Base-by-base conservation (phyloP, 2,113 vertebrate genomes). In the Chionodraco myersi region DNA sequence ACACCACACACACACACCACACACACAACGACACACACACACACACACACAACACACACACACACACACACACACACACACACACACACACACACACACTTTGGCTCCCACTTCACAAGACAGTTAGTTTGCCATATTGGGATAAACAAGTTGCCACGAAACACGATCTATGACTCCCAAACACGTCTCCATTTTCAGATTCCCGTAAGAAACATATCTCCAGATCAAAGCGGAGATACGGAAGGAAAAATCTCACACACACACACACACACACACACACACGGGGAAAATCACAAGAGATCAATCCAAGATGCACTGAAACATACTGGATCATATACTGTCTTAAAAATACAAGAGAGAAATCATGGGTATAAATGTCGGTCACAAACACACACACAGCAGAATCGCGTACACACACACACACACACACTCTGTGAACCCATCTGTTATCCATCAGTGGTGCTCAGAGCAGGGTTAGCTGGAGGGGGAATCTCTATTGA, bases 361-460 rank as follows among this genome's bases (percentile, higher is more conserved):
- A 79, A 15, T 30, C 36, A 53, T 21, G 60, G 21, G 36, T 61
- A 58, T 26, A 75, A 60, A 85, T 67, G 36, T 70, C 7, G 26
- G 48, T 11, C 47, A 63, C 60, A 75, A 59, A 69, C 21, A 21
- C 21, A 21, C 64, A 83, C 49, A 58, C 18, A 41, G 6, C 52
- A 44, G 54, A 44, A 6, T 6, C 41, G 36, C 67, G 52, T 23
- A 21, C 21, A 21, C 21, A 58, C 18, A 47, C 79, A 74, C 48
- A 76, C 75, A 84, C 75, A 79, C 78, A 84, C 47, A 75, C 71
- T 15, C 60, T 72, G 49, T n/a, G 57, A 81, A 83, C 75, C 88
- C 86, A 90, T 93, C 89, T 92, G 90, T 82, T 91, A 84, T 84
- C 85, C 80, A 93, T 91, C 91, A 93, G 83, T 67, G 77, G 52